phyloP scores from a whole-genome alignment of 2,888 invertebrate genomes.

The Anoncus sp. region DNA sequence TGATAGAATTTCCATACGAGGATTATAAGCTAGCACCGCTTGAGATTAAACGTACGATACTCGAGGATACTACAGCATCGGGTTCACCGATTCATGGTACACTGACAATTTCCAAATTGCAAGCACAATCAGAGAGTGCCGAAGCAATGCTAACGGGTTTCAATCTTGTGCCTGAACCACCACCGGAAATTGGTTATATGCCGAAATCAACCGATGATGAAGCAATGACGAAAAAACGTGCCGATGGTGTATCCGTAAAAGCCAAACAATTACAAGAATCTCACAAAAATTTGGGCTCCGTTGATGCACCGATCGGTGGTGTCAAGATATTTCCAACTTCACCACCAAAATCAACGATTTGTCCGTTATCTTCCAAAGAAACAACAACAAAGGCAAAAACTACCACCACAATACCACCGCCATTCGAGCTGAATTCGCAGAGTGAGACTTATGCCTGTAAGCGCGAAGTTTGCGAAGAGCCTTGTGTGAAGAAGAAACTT shows the following conservation, averaged over 20 bases:
- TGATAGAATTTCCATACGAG: constrained; percentile 81
- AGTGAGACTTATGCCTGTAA: constrained; percentile 62
- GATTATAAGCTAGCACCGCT: constrained; percentile 76
- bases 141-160: constrained; percentile 83
- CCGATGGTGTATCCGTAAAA: constrained; percentile 85
- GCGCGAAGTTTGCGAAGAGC: constrained; percentile 71
- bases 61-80: constrained; percentile 78
- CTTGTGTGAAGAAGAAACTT: constrained; percentile 73
- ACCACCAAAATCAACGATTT: constrained; percentile 22
- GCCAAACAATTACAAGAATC: constrained; percentile 86
- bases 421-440: constrained; percentile 73
- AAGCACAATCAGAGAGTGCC: constrained; percentile 78
- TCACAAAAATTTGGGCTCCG: constrained; percentile 84
- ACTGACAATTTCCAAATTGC: constrained; percentile 76
- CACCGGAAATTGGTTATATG: constrained; percentile 88
- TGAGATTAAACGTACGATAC: constrained; percentile 74
- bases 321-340: constrained; percentile 84
- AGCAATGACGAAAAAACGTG: constrained; percentile 82
- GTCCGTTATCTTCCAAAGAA: constrained; percentile 45
- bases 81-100: constrained; percentile 78
- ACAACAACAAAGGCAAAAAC: too few relatives aligned
- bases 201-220: constrained; percentile 83
- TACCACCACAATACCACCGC: constrained; percentile 76
- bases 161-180: constrained; percentile 88
- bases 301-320: constrained; percentile 86